Conservation (phyloP, 1,140 invertebrate genomes). For the Melipona quadrifasciata region DNA sequence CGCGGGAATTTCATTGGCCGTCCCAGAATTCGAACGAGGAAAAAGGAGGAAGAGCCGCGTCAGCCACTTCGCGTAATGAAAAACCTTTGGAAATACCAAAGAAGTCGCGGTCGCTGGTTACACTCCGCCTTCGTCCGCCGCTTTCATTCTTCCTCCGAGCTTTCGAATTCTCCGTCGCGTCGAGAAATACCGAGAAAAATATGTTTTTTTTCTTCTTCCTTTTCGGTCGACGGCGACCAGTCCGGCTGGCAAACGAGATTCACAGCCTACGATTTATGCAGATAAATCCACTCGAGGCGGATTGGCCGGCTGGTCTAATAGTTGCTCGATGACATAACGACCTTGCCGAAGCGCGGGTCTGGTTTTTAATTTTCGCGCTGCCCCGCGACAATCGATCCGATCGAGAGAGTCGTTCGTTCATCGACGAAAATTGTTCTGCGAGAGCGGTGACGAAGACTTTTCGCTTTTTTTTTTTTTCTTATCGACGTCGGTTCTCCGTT, state of each 20-base stretch:
- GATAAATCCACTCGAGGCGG: conserved; percentile 39
- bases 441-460: background rate
- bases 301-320: conserved; percentile 33
- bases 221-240: no score
- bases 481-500: no score
- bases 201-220: background rate
- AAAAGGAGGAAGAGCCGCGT: conserved; percentile 5
- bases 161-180: background rate
- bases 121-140: background rate
- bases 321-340: conserved; percentile 50
- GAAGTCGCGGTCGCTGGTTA: background rate
- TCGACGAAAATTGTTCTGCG: conserved; percentile 52
- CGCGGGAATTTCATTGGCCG: conserved; percentile 3
- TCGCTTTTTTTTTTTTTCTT: background rate
- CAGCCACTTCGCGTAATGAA: conserved; percentile 9
- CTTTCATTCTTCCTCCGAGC: background rate
- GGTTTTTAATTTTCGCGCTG: conserved; percentile 49
- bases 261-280: conserved; percentile 30
- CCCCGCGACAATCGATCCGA: conserved; percentile 43
- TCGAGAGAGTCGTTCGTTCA: conserved; percentile 28
- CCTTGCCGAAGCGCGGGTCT: conserved; percentile 56
- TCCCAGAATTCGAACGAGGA: background rate
- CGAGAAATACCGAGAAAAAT: background rate
- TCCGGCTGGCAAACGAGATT: background rate
- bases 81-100: conserved; percentile 28